Evolutionary conservation across 2,797 vertebrate species (phyloP), one percentile per base, ranked within the genome.

Genomic region (Manis crassicaudata): DNA sequence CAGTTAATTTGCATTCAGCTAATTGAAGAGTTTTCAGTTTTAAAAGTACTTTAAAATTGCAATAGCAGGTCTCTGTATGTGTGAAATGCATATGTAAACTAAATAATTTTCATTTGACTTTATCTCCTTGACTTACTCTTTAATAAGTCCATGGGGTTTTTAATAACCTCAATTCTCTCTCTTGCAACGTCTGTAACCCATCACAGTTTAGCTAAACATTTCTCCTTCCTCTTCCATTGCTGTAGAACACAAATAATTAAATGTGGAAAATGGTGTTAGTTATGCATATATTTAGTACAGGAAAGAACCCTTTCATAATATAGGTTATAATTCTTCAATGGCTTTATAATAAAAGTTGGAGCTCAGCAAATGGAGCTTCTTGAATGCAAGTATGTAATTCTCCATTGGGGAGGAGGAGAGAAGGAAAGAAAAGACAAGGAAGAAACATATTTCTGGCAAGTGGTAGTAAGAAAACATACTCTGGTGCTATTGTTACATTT

Each of bases 281-380:
- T 86, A 90, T 52, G 9, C 82, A 56, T 50, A n/a, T 76, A 93
- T 72, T 73, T 81, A 75, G 87, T 40, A 60, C 92, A 58, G 82
- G 92, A 94, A 90, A 81, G 76, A 43, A 93, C 56, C 46, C 18
- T 60, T 90, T 95, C 58, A 85, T 68, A 76, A 88, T 60, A 52
- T 11, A 85, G 50, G 23, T 94, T 94, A 67, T 35, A 60, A 73
- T 60, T 83, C 54, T 76, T 85, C 73, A 83, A 43, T 81, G 80
- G 46, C 52, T 88, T 40, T 3, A 37, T n/a, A 93, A 93, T 84
- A 63, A 90, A 88, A 52, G 29, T 27, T 54, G 82, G 84, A 95
- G 52, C 75, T 94, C 72, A 93, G 56, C 58, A 95, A 86, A 32
- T 1, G 50, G 32, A 81, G 32, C 82, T 81, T 81, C 80, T 95